These are phyloP conservation scores for Microtus richardsoni DNA, from an alignment of 2,113 vertebrate species.

Conservation along the genomic window DNA sequence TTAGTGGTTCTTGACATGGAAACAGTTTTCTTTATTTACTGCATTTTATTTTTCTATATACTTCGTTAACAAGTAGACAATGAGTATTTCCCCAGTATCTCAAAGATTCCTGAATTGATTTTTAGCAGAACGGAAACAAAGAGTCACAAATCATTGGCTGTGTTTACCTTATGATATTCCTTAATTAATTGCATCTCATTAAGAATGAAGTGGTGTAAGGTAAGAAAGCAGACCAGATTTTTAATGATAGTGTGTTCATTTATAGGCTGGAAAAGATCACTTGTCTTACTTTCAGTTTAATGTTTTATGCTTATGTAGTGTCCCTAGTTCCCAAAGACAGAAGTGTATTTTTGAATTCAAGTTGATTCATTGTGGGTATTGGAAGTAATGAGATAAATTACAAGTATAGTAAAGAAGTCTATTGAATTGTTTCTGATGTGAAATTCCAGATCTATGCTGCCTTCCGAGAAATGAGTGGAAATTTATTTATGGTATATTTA, in stretches of 20 bases:
- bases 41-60: conserved; percentile 12
- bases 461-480: background rate
- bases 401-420: background rate
- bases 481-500: background rate
- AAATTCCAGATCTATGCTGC: background rate
- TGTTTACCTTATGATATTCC: background rate
- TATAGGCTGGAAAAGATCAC: background rate
- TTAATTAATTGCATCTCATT: conserved; percentile 36
- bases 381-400: background rate
- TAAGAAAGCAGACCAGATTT: background rate
- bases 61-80: background rate
- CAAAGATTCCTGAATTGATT: background rate
- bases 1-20: conserved; percentile 28
- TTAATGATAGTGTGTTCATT: background rate
- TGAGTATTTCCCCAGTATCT: conserved; percentile 3
- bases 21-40: conserved; percentile 6
- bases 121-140: conserved; percentile 31
- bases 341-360: background rate
- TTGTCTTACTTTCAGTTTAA: background rate
- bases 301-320: conserved; percentile 30
- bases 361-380: background rate
- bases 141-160: background rate
- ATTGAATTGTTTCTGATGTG: background rate
- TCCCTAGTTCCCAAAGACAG: background rate
- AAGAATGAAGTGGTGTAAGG: conserved; percentile 6